Conservation (phyloP, 2,888 invertebrate species). For the Alloscopus bannaensis region DNA sequence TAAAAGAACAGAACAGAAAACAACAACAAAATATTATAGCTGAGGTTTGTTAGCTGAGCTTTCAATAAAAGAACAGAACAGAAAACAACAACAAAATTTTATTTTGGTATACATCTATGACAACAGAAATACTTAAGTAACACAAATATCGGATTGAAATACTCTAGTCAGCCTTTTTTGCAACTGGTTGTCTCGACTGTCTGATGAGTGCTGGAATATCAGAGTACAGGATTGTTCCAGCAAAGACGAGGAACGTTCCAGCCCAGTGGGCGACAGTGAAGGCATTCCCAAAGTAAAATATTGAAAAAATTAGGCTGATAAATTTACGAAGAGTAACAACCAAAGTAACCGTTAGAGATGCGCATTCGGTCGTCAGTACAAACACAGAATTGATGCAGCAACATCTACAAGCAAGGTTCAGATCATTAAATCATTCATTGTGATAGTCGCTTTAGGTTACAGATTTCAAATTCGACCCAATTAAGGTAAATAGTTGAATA, state of each 20-base stretch:
- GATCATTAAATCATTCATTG: slow-evolving; percentile 17
- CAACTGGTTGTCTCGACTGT: slow-evolving; percentile 53
- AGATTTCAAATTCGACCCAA: no score
- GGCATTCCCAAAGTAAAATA: slow-evolving; percentile 94
- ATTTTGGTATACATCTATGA: no score
- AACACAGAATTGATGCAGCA: slow-evolving; percentile 97
- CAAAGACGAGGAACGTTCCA: slow-evolving; percentile 92
- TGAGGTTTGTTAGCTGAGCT: no score
- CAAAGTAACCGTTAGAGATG: slow-evolving; percentile 94
- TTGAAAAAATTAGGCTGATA: slow-evolving; percentile 94
- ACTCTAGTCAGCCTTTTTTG: slow-evolving; percentile 67
- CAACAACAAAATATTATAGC: slow-evolving; percentile 8
- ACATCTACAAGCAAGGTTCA: slow-evolving; percentile 77
- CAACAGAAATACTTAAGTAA: no score
- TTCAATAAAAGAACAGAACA: background rate
- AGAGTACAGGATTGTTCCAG: slow-evolving; percentile 94
- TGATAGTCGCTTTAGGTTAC: no score
- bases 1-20: background rate
- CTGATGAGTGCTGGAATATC: slow-evolving; percentile 77
- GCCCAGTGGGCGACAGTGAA: slow-evolving; percentile 95
- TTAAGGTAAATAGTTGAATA: background rate
- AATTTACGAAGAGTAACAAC: slow-evolving; percentile 98
- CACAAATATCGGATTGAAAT: no score
- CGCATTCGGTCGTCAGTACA: slow-evolving; percentile 93
- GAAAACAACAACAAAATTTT: slow-evolving; percentile 2